Evolutionary conservation across 2,888 invertebrate genomes (phyloP).

Genomic region (Drosophila yooni): DNA sequence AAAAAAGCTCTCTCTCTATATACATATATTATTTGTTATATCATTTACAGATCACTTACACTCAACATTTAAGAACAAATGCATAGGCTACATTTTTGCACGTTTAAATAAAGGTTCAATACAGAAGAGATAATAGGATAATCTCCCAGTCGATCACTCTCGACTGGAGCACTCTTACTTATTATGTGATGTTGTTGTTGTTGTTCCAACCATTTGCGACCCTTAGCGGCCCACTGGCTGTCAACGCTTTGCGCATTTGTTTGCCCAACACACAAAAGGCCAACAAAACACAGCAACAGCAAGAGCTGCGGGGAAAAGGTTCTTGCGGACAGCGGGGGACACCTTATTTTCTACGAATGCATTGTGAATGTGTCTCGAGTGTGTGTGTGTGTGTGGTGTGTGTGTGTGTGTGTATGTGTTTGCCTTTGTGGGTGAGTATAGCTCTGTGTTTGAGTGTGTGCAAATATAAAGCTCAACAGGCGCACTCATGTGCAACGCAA

Average conservation of each 20-base stretch:
- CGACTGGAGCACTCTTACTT: neutral
- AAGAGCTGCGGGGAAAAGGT: conserved; percentile 8
- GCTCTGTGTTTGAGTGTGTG: conserved; percentile 28
- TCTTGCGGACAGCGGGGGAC: conserved; percentile 4
- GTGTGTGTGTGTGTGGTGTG: conserved; percentile 14
- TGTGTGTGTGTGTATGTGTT: conserved; percentile 23
- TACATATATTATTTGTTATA: neutral
- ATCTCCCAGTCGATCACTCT: conserved; percentile 7
- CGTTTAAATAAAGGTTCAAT: neutral
- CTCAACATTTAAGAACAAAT: neutral
- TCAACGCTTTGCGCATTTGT: conserved; percentile 76
- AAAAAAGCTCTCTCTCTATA: neutral
- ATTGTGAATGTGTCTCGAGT: conserved; percentile 14
- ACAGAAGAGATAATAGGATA: neutral
- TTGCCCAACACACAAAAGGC: conserved; percentile 74
- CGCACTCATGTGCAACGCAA: conserved; percentile 79
- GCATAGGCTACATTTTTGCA: neutral
- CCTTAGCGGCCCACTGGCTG: conserved; percentile 49
- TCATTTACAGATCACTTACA: neutral
- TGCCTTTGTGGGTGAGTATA: neutral
- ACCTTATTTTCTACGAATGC: conserved; percentile 44
- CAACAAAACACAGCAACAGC: conserved; percentile 40
- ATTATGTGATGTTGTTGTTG: conserved; percentile 7
- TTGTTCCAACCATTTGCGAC: conserved; percentile 18
- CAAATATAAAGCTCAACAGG: conserved; percentile 62